Percentiles rank a stretch among this genome's conserved stretches.
Conservation (phyloP, 2,113 vertebrate species). For the Ia io region DNA sequence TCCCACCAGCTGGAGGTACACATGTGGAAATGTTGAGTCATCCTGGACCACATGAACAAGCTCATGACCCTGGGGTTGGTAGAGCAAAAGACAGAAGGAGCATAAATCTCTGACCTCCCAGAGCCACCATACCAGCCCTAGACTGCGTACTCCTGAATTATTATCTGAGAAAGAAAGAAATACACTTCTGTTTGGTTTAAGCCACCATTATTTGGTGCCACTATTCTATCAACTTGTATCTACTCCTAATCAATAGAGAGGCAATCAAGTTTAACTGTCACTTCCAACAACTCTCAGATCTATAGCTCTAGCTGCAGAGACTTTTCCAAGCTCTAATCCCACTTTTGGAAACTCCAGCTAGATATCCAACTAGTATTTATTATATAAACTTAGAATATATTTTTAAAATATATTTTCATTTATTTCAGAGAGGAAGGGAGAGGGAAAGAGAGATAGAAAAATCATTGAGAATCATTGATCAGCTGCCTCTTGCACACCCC, state of each 20-base stretch:
- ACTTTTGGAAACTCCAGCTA: neutral
- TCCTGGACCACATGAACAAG: neutral
- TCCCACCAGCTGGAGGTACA: neutral
- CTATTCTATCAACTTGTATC: neutral
- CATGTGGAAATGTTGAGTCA: neutral
- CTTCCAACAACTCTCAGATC: neutral
- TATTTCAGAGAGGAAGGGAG: no score
- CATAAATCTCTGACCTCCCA: neutral
- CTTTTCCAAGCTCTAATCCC: neutral
- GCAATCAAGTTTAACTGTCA: neutral
- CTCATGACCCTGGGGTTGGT: neutral
- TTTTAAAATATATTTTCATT: neutral
- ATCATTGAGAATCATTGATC: no score
- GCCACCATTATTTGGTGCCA: neutral
- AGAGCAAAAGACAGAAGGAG: neutral
- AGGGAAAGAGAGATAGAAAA: no score
- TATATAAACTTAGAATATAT: neutral
- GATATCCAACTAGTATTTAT: neutral
- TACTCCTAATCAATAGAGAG: neutral
- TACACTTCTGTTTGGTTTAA: neutral
- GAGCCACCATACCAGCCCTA: neutral
- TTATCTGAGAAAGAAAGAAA: neutral
- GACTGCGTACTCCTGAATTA: neutral
- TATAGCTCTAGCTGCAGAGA: neutral
- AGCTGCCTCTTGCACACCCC: no score